Evolutionary conservation across 2,888 invertebrate genomes (phyloP).

Genomic region (Harpagoxenus sublaevis): DNA sequence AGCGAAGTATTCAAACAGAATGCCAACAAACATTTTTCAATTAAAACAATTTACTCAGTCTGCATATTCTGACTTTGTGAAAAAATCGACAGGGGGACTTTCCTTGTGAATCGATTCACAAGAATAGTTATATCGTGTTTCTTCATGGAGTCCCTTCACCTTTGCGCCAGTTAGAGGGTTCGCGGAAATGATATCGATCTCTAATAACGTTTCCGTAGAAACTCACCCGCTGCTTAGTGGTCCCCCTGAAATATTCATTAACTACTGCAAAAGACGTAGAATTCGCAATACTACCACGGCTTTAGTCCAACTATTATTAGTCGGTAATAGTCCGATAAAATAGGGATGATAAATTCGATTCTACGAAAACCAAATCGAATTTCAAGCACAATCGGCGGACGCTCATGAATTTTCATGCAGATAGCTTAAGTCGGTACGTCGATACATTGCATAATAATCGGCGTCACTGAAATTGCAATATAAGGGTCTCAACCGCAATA

Average conservation of each 20-base stretch:
- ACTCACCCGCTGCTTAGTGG: constrained; percentile 41
- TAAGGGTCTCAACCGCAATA: constrained; percentile 30
- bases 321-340: constrained; percentile 29
- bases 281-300: constrained; percentile 18
- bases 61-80: constrained; percentile 2
- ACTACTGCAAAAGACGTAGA: constrained; percentile 35
- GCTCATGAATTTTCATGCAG: constrained; percentile 47
- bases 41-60: background rate
- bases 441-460: constrained; percentile 52
- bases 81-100: background rate
- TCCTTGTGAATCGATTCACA: background rate
- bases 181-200: constrained; percentile 53
- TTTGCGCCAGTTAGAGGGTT: constrained; percentile 30
- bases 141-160: constrained; percentile 27
- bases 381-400: constrained; percentile 6
- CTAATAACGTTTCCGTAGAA: constrained; percentile 49
- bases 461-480: constrained; percentile 36
- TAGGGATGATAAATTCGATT: constrained; percentile 43
- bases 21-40: background rate
- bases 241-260: constrained; percentile 53
- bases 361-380: constrained; percentile 39
- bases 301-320: constrained; percentile 35
- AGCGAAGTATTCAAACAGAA: background rate
- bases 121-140: background rate
- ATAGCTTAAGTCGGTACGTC: constrained; percentile 31